phyloP scores from a whole-genome alignment of 2,888 invertebrate genomes.

The Phalera bucephala region DNA sequence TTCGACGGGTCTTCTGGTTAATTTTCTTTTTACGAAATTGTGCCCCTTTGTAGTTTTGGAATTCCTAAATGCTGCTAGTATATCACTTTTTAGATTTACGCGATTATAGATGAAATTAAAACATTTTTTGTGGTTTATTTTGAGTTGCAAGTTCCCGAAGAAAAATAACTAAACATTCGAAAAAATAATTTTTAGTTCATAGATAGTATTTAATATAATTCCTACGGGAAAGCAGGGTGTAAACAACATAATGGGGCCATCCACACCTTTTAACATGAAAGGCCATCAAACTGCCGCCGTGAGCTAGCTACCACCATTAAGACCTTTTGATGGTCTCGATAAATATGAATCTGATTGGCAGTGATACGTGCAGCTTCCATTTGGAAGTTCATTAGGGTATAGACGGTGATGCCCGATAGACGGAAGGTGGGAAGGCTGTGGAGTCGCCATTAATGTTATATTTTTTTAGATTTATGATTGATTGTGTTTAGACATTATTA shows the following conservation, averaged over 20 bases:
- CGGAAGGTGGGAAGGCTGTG: constrained; percentile 31
- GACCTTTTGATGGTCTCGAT: constrained; percentile 66
- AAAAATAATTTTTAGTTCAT: no score
- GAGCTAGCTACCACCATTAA: constrained; percentile 59
- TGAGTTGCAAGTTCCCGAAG: no score
- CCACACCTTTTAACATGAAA: constrained; percentile 48
- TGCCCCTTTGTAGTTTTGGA: no score
- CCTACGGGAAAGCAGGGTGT: constrained; percentile 17
- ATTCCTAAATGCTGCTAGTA: no score
- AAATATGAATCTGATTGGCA: constrained; percentile 76
- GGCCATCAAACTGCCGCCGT: constrained; percentile 37
- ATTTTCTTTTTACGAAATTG: no score
- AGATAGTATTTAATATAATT: not conserved
- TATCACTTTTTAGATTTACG: no score
- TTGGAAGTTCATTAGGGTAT: constrained; percentile 76
- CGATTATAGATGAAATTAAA: no score
- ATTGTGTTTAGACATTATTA: no score
- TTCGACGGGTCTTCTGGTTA: no score
- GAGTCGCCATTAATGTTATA: constrained; percentile 19
- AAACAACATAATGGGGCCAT: constrained; percentile 23
- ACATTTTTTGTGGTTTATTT: no score
- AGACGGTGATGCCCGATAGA: constrained; percentile 51
- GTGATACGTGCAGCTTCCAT: constrained; percentile 77
- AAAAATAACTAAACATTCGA: no score
- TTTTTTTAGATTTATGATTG: no score